Evolutionary conservation across 2,888 invertebrate genomes (phyloP), one percentile per base, ranked within the genome.

Genomic region (Anthrax anthrax): DNA sequence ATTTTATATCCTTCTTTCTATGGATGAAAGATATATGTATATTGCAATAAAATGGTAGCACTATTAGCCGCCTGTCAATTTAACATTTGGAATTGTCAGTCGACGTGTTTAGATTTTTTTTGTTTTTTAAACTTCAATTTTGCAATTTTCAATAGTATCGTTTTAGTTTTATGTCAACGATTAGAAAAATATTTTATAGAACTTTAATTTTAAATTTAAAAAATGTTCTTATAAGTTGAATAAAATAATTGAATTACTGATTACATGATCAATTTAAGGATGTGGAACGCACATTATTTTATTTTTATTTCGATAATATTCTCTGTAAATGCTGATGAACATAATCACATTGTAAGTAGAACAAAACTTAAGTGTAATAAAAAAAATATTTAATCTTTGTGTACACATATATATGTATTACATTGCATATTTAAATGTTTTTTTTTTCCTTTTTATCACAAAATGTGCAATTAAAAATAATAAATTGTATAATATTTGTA

Each of bases 301-400:
- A 46, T 57, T 46, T 50, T 60, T 51, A 58, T 57, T 55, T 54
- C 61, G 53, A 56, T 59, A 49, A 55, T 63, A 52, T 50, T 59
- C 46, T 49, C 49, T 37, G 58, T 57, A 52, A 55, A 44, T n/a
- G 70, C 73, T 50, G 85, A 86, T 64, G 87, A 87, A 70, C 87
- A 87, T 67, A 78, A 76, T 67, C 86, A 87, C 67, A 69, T 76
- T 62, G 84, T 84, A 70, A 78, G 81, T 76, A 59, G 49, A 12
- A 12, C 3, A 18, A 32, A 18, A 17, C 16, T 17, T 18, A n/a
- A 36, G 6, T 23, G n/a, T 19, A 32, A n/a, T 37, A 32, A 47
- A 44, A 17, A 39, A 46, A n/a, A n/a, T n/a, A 53, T 44, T 51
- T 55, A 57, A 52, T 63, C 88, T 80, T 98, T 98, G 67, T 83